A percentile compares a stretch with the other conserved stretches of the same genome.
Conservation (phyloP, 2,888 invertebrate genomes). For the Diaprepes abbreviatus region DNA sequence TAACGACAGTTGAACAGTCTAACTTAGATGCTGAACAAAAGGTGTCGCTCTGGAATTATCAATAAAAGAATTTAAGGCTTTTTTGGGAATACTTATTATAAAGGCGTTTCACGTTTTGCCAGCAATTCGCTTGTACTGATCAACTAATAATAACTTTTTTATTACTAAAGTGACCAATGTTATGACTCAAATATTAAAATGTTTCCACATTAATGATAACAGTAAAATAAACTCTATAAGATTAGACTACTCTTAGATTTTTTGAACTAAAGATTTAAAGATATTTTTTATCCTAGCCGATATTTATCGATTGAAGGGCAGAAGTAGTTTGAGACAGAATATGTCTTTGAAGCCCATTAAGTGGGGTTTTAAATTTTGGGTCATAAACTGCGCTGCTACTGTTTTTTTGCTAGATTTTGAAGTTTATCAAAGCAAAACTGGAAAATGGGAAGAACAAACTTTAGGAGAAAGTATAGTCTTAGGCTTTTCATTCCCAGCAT, state of each 20-base stretch:
- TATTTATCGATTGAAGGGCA: too few relatives aligned
- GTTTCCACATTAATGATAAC: neutral
- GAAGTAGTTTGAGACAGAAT: conserved; percentile 39
- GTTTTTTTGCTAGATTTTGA: conserved; percentile 34
- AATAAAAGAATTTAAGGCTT: conserved; percentile 1
- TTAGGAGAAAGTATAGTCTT: conserved; percentile 55
- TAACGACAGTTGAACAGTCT: too few relatives aligned
- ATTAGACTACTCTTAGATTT: conserved; percentile 42
- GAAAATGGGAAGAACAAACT: neutral
- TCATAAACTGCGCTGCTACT: conserved; percentile 30
- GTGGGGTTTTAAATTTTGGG: conserved; percentile 47
- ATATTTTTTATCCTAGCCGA: too few relatives aligned
- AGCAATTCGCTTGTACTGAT: neutral
- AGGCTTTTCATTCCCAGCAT: conserved; percentile 48
- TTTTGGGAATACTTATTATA: conserved; percentile 7
- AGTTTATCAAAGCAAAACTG: conserved; percentile 34
- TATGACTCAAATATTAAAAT: neutral
- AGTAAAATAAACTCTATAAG: conserved; percentile 42
- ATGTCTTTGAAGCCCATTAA: conserved; percentile 44
- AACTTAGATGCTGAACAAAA: too few relatives aligned
- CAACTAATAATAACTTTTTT: neutral
- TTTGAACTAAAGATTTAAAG: conserved; percentile 30
- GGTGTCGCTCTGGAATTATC: too few relatives aligned
- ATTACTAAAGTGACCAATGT: neutral
- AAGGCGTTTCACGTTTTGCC: conserved; percentile 13